Percentiles rank a stretch among this genome's conserved stretches.
These are phyloP conservation scores for Lepus europaeus DNA, from an alignment of 2,113 vertebrate species.

Conservation along the genomic window DNA sequence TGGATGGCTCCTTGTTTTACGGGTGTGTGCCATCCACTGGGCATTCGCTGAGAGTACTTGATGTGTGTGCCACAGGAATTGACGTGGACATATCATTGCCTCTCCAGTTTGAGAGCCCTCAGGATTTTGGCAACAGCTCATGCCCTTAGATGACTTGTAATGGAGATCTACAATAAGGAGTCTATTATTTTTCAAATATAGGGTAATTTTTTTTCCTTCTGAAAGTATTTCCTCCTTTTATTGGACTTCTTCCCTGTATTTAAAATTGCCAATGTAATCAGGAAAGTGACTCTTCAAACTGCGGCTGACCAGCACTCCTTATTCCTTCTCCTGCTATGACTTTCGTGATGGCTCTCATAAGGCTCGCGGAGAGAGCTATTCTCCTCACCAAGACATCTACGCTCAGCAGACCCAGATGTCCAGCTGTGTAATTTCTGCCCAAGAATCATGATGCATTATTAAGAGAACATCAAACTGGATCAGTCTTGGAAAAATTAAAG, in stretches of 20 bases:
- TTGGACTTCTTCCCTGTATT: slow-evolving; percentile 23
- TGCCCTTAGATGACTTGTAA: not conserved
- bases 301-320: slow-evolving; percentile 29
- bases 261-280: slow-evolving; percentile 67
- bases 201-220: not conserved
- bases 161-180: slow-evolving; percentile 32
- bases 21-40: not conserved
- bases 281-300: slow-evolving; percentile 67
- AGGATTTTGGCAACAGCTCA: not conserved
- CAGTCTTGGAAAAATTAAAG: slow-evolving; percentile 65
- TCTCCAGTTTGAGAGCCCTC: slow-evolving; percentile 53
- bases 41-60: slow-evolving; percentile 11
- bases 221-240: slow-evolving; percentile 22
- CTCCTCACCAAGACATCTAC: slow-evolving; percentile 65
- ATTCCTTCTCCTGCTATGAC: slow-evolving; percentile 71
- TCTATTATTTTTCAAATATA: slow-evolving; percentile 62
- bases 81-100: slow-evolving; percentile 45
- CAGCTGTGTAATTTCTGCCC: slow-evolving; percentile 66
- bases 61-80: not conserved
- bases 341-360: slow-evolving; percentile 73
- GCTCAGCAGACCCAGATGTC: slow-evolving; percentile 69
- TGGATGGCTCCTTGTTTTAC: slow-evolving; percentile 76
- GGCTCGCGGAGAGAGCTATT: slow-evolving; percentile 30
- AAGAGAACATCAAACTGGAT: slow-evolving; percentile 67
- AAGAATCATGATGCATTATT: slow-evolving; percentile 66